phyloP scores from a whole-genome alignment of 1,140 invertebrate genomes.

The Papilio dardanus region DNA sequence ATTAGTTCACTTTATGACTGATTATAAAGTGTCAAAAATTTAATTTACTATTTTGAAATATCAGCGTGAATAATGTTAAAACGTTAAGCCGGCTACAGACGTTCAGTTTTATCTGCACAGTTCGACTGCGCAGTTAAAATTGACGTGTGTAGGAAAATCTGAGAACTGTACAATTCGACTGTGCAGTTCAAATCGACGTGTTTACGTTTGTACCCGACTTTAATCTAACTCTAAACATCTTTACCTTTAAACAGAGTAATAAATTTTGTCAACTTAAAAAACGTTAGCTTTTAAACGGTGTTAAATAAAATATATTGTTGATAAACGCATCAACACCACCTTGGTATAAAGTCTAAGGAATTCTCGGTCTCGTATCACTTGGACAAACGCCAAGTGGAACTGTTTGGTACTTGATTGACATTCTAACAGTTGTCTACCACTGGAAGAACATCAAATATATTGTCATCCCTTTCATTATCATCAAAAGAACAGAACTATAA shows the following conservation, averaged over 20 bases:
- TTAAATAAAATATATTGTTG: not conserved
- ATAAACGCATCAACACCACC: constrained; percentile 21
- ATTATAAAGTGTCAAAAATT: no score
- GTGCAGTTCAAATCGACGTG: no score
- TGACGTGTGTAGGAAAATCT: no score
- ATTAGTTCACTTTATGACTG: no score
- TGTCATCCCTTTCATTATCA: not conserved
- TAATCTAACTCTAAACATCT: not conserved
- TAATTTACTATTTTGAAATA: no score
- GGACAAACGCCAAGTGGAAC: constrained; percentile 34
- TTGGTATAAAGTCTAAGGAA: constrained; percentile 29
- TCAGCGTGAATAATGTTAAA: no score
- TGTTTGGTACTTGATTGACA: not conserved
- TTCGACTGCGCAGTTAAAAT: no score
- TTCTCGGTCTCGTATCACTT: constrained; percentile 38
- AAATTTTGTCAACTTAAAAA: not conserved
- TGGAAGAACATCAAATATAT: not conserved
- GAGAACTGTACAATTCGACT: no score
- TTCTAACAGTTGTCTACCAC: not conserved
- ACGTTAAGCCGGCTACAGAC: no score
- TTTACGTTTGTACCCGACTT: no score
- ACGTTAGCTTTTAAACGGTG: not conserved
- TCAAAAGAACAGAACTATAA: no score
- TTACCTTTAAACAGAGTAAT: not conserved
- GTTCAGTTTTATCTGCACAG: no score